Base-by-base conservation (phyloP, 2,113 vertebrate species). In the Sprattus sprattus region DNA sequence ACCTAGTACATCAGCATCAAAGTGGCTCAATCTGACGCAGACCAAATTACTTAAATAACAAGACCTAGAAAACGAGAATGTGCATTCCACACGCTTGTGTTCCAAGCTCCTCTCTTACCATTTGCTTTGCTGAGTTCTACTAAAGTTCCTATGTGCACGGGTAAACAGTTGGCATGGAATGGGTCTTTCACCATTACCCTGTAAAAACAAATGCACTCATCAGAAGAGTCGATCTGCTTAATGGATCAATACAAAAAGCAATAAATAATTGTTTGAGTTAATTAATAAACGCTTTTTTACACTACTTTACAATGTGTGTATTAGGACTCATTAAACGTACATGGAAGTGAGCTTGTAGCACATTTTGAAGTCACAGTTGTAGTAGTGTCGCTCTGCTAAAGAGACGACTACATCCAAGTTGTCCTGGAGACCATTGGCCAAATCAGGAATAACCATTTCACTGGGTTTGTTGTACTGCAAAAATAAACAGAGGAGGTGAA, bases 141-240 rank as follows among this genome's bases (percentile, higher is more conserved):
- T 85, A 99, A 93, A 0, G 98, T 99, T 89, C 98, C 98, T 94
- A 99, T 99, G 88, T 99, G 98, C 82, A 99, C 98, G 78, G 98
- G 98, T 93, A 99, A 96, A 94, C 98, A 99, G 90, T 96, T 99
- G 85, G 98, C 98, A 92, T 99, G 98, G 90, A 99, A 99, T 5
- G 98, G 98, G 89, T 99, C 98, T 94, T 99, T 99, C 78, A 99
- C 97, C 97, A 99, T 99, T 83, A 99, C 97, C 95, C 98, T 99
- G 87, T 93, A 89, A 84, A 81, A 88, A 89, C 83, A 81, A 64
- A 45, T 54, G 25, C 28, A 15, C 10, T 15, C 13, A 52, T 15
- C 1, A 49, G 0, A 86, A 2, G 8, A 67, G 44, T 83, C 44
- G 60, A 82, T 6, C n/a, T 6, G 0, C 13, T 50, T 60, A 64